Conservation (phyloP, 2,888 invertebrate species). For the Andrena minutula region DNA sequence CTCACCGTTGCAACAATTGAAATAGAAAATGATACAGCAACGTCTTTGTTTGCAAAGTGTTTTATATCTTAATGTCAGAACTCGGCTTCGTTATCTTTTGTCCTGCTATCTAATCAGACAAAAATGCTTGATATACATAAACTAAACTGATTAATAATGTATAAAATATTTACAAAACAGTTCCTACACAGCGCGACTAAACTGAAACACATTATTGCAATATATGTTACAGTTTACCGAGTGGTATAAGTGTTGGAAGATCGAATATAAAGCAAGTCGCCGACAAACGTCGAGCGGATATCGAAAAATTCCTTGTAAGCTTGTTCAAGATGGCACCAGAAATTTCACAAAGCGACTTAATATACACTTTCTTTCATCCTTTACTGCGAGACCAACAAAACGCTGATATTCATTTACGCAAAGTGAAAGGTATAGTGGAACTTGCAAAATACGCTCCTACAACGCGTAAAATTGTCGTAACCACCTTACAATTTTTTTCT, state of each 20-base stretch:
- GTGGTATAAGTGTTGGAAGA: conserved; percentile 93
- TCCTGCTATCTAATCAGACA: conserved; percentile 60
- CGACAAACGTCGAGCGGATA: conserved; percentile 94
- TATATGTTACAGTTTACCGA: conserved; percentile 87
- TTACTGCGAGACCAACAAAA: conserved; percentile 97
- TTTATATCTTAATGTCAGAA: conserved; percentile 26
- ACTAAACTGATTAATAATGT: background rate
- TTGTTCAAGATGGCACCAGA: conserved; percentile 96
- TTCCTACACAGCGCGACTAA: background rate
- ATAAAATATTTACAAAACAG: background rate
- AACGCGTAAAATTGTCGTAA: background rate
- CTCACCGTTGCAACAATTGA: conserved; percentile 4
- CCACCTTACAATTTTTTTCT: background rate
- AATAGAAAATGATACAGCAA: conserved; percentile 2
- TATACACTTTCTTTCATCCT: conserved; percentile 99
- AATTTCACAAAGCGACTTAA: conserved; percentile 97
- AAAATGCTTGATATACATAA: conserved; percentile 33
- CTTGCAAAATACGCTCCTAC: background rate
- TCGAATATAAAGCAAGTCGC: conserved; percentile 98
- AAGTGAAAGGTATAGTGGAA: conserved; percentile 89
- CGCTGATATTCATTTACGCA: conserved; percentile 91
- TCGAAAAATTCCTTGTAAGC: conserved; percentile 94
- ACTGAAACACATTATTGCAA: background rate
- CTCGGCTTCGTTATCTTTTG: conserved; percentile 34
- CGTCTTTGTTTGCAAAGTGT: conserved; percentile 17